Percentiles rank a stretch among this genome's conserved stretches.
phyloP scores from a whole-genome alignment of 2,797 vertebrate genomes.

The Helarctos malayanus region DNA sequence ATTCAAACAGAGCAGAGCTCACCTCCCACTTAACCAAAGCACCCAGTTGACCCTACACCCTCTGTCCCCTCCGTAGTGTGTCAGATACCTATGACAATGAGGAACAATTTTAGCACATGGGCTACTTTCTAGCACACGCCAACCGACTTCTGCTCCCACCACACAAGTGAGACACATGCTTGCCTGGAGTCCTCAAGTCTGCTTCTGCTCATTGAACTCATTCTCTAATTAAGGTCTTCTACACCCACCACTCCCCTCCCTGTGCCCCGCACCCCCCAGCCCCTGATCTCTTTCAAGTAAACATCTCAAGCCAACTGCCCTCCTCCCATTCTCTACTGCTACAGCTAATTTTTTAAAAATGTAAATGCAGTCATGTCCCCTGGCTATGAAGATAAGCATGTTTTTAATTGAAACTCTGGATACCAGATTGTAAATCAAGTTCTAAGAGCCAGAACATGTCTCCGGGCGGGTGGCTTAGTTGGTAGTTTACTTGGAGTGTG shows the following conservation, averaged over 20 bases:
- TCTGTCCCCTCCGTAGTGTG: too few relatives aligned
- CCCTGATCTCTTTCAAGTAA: conserved; percentile 51
- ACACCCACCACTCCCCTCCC: neutral
- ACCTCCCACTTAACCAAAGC: neutral
- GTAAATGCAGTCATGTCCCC: conserved; percentile 62
- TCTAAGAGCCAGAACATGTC: neutral
- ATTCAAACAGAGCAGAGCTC: neutral
- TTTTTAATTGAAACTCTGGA: conserved; percentile 65
- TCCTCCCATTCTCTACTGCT: conserved; percentile 46
- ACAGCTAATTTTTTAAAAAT: conserved; percentile 74
- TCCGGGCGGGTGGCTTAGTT: conserved; percentile 71
- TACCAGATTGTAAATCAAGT: conserved; percentile 71
- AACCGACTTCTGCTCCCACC: neutral
- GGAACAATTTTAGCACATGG: neutral
- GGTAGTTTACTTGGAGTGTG: conserved; percentile 14
- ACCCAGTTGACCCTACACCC: neutral
- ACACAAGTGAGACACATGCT: conserved; percentile 42
- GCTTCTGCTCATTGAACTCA: conserved; percentile 49
- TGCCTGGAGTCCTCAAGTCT: conserved; percentile 49
- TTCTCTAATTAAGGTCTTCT: conserved; percentile 74
- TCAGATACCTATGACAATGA: neutral
- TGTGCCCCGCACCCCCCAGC: neutral
- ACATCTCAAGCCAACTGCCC: conserved; percentile 54
- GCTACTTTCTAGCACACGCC: neutral
- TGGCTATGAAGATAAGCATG: conserved; percentile 75